phyloP scores from a whole-genome alignment of 2,888 invertebrate species.

The Diogma glabrata region DNA sequence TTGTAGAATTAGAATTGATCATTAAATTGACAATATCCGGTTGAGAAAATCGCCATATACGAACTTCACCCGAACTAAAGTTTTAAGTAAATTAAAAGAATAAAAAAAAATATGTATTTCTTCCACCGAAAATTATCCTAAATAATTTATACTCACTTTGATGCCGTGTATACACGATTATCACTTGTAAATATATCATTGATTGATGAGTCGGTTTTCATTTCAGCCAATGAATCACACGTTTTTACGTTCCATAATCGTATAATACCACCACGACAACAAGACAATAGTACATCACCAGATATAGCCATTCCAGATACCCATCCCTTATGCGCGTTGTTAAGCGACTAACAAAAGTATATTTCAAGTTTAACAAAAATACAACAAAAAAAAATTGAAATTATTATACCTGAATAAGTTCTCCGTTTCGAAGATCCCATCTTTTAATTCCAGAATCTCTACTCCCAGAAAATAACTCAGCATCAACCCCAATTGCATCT shows the following conservation, averaged over 20 bases:
- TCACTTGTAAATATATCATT: constrained; percentile 55
- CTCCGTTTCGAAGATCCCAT: constrained; percentile 51
- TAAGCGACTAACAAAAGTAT: constrained; percentile 44
- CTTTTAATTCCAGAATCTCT: constrained; percentile 78
- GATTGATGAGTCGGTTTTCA: constrained; percentile 56
- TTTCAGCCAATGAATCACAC: constrained; percentile 51
- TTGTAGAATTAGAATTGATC: constrained; percentile 1
- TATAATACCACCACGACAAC: constrained; percentile 64
- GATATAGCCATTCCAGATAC: constrained; percentile 59
- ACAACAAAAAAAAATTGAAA: neutral
- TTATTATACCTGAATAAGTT: constrained; percentile 26
- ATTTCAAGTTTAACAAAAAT: neutral
- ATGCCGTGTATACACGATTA: constrained; percentile 64
- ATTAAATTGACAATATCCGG: constrained; percentile 21
- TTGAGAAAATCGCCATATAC: constrained; percentile 27
- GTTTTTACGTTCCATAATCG: constrained; percentile 64
- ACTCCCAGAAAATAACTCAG: constrained; percentile 64
- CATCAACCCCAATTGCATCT: constrained; percentile 35
- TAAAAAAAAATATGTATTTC: neutral
- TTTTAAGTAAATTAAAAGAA: neutral
- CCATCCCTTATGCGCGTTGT: constrained; percentile 82
- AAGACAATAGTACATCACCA: constrained; percentile 50
- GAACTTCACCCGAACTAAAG: constrained; percentile 25
- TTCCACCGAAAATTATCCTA: neutral
- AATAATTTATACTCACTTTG: constrained; percentile 51